Base-by-base conservation (phyloP, 2,113 vertebrate genomes). In the Telmatochromis sp. region DNA sequence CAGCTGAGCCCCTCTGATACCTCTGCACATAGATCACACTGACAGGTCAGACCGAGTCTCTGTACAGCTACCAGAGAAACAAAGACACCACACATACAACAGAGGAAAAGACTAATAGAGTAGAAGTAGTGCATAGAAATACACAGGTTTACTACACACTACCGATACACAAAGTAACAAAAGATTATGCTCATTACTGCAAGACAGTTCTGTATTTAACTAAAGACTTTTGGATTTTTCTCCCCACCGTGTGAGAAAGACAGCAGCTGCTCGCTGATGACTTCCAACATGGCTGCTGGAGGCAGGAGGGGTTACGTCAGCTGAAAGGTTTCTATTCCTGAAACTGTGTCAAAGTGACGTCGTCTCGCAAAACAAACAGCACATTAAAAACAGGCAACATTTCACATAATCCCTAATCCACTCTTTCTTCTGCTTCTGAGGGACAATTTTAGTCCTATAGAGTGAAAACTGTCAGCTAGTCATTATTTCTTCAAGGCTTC, bases 1-100 rank as follows among this genome's bases (percentile, higher is more conserved):
- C 92, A 93, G 91, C 92, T 94, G 93, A 91, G 92, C 85, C 89
- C 80, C 65, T 81, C 19, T 73, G 89, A 92, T 79, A 12, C 88
- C 45, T 60, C 81, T 2, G 40, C 81, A 75, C 89, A 91, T 92
- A 90, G 89, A 94, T 94, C 93, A 93, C 89, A 82, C n/a, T 92
- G 92, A 91, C 91, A 90, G 92, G 85, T 93, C 89, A 87, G 28
- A 80, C 31, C 2, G 23, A 81, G 85, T 13, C 7, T 21, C 35
- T n/a, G 26, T 42, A 23, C 71, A 3, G 21, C 47, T 4, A 7
- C 68, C 17, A 7, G 26, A 47, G 33, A 17, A 5, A 55, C 33
- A 65, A 12, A 50, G 57, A 45, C 12, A 40, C 5, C 17, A 58
- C 42, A 50, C 3, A 81, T 65, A 65, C 37, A 19, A 50, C 13